Base-by-base conservation (phyloP, 2,888 invertebrate species). In the Cerceris rybyensis region DNA sequence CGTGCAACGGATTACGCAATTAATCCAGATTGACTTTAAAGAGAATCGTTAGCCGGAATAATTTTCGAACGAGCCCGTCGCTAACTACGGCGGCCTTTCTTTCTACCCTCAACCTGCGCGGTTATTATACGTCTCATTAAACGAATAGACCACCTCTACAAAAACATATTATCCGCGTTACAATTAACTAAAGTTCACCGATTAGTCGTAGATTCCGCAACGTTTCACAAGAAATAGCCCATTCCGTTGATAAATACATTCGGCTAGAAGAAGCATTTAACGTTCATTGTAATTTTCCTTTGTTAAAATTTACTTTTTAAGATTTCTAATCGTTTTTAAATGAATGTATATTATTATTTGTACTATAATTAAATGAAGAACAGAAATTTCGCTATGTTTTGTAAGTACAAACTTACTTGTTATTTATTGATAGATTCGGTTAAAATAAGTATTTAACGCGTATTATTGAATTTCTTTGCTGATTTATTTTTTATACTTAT, bases 61-160 rank as follows among this genome's bases (percentile, higher is more conserved):
- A 76, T 72, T 75, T 75, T 63, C 46, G 13, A 57, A 50, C 50
- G 50, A 54, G 43, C 41, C 11, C 41, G 28, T 54, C 59, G 16
- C 58, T 58, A 61, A 50, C 58, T 11, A 13, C 58, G 28, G 46
- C 67, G 58, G 28, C 55, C 59, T 59, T 72, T 43, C 28, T 68
- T 76, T 76, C 73, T 68, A 59, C 71, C 72, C 67, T 68, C 61
- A 59, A 65, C 57, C 70, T 17, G 41, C 17, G 16, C 55, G 41
- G 39, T 43, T 64, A 58, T 75, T 75, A 55, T 46, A 76, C 75
- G 75, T 68, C 68, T 76, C 76, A 67, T 76, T 76, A 76, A 71
- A 55, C 66, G 57, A 63, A 59, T 46, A 61, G 54, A 67, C 41
- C 57, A 54, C 41, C 50, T 72, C 28, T 52, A 17, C 43, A 46